Percentiles rank a stretch among this genome's conserved stretches.
phyloP scores from a whole-genome alignment of 2,797 vertebrate genomes.

The Melanotaenia pygmaea region DNA sequence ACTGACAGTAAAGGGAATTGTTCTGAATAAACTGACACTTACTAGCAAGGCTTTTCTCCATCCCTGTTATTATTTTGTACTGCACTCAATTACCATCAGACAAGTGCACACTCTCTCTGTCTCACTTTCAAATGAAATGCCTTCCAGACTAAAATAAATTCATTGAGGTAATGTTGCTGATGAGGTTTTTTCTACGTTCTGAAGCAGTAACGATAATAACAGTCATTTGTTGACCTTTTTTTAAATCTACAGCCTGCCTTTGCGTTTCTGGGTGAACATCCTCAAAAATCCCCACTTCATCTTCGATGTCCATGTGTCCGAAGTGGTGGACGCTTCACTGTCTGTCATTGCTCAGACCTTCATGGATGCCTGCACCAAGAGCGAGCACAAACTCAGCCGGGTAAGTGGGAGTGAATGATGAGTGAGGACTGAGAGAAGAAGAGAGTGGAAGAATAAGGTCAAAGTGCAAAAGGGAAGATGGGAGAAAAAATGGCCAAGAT shows the following conservation, averaged over 20 bases:
- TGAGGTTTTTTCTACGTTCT: slow-evolving; percentile 21
- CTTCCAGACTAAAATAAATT: slow-evolving; percentile 41
- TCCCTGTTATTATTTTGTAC: slow-evolving; percentile 54
- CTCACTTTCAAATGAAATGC: slow-evolving; percentile 46
- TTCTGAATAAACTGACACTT: slow-evolving; percentile 57
- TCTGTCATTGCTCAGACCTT: slow-evolving; percentile 99
- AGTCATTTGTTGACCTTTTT: slow-evolving; percentile 5
- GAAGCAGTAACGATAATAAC: slow-evolving; percentile 24
- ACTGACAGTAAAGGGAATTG: slow-evolving; percentile 47
- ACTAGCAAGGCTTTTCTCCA: slow-evolving; percentile 48
- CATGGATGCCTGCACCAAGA: slow-evolving; percentile 99
- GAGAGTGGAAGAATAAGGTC: neutral
- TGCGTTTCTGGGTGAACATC: slow-evolving; percentile 99
- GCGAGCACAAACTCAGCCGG: slow-evolving; percentile 98
- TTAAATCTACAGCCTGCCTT: slow-evolving; percentile 86
- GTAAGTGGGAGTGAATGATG: slow-evolving; percentile 78
- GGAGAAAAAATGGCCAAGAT: slow-evolving; percentile 20
- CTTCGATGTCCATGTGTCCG: slow-evolving; percentile 95
- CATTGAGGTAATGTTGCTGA: slow-evolving; percentile 32
- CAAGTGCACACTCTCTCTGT: slow-evolving; percentile 23
- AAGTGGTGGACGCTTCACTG: slow-evolving; percentile 97
- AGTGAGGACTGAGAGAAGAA: neutral
- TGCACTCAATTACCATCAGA: slow-evolving; percentile 55
- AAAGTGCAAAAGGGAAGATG: slow-evolving; percentile 18
- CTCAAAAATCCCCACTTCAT: slow-evolving; percentile 99